A percentile compares a stretch with the other conserved stretches of the same genome.
Evolutionary conservation across 2,888 invertebrate species (phyloP).

Genomic region (Apomyelois bistriatella): DNA sequence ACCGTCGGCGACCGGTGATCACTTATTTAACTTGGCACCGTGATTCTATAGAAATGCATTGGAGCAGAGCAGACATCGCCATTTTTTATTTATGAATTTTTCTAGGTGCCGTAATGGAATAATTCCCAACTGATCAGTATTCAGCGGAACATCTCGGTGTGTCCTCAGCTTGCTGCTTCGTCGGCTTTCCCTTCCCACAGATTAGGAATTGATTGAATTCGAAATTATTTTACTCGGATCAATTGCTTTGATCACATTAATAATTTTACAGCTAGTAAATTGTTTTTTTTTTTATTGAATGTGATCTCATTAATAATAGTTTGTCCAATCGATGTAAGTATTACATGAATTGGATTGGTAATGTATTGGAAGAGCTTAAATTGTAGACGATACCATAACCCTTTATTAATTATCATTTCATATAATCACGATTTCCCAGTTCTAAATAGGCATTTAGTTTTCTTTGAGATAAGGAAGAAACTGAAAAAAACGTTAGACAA

Average conservation of each 20-base stretch:
- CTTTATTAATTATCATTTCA: too few relatives aligned
- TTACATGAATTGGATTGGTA: too few relatives aligned
- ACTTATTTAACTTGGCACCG: constrained; percentile 74
- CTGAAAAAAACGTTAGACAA: neutral
- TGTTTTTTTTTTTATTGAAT: neutral
- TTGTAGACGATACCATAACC: too few relatives aligned
- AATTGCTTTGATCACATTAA: constrained; percentile 2
- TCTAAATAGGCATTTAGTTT: too few relatives aligned
- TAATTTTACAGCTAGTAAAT: neutral
- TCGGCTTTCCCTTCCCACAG: constrained; percentile 43
- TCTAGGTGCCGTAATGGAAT: constrained; percentile 61
- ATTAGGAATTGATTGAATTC: constrained; percentile 56
- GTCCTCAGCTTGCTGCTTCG: constrained; percentile 44
- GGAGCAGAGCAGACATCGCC: constrained; percentile 47
- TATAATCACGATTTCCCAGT: too few relatives aligned
- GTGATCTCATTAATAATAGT: too few relatives aligned
- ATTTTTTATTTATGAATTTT: constrained; percentile 73
- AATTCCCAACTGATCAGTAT: constrained; percentile 69
- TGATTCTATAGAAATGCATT: constrained; percentile 71
- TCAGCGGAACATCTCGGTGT: constrained; percentile 54
- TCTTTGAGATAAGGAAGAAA: neutral
- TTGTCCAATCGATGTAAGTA: too few relatives aligned
- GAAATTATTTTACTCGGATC: constrained; percentile 32
- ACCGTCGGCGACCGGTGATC: constrained; percentile 65
- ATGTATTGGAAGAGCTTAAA: too few relatives aligned